Evolutionary conservation across 2,888 invertebrate genomes (phyloP).

Genomic region (Bedellia somnulentella): DNA sequence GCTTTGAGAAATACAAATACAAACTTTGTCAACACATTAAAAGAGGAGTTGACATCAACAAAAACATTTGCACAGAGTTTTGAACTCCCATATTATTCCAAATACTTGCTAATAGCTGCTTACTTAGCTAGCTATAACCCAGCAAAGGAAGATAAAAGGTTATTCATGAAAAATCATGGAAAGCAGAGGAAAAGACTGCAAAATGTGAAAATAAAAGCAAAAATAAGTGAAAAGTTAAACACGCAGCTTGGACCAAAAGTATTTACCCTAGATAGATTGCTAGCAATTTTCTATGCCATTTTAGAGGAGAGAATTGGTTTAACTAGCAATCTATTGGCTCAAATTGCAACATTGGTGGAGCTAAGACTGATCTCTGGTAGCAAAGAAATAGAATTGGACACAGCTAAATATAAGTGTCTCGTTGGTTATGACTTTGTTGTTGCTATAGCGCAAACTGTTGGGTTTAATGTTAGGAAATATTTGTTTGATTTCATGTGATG

Average conservation of each 20-base stretch:
- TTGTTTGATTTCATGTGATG: constrained; percentile 66
- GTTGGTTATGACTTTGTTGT: constrained; percentile 80
- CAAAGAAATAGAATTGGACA: constrained; percentile 74
- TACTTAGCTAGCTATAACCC: constrained; percentile 94
- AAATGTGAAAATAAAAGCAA: constrained; percentile 63
- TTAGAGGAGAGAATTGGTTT: constrained; percentile 81
- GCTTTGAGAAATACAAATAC: too few species aligned
- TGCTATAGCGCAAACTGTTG: constrained; percentile 74
- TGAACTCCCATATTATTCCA: constrained; percentile 86
- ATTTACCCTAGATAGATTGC: constrained; percentile 77
- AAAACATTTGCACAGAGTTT: constrained; percentile 66
- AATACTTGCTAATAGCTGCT: constrained; percentile 86
- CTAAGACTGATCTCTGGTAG: constrained; percentile 75
- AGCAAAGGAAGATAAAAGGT: constrained; percentile 80
- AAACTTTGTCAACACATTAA: constrained; percentile 35
- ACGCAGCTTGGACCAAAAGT: constrained; percentile 80
- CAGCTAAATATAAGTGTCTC: constrained; percentile 84
- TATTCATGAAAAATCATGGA: constrained; percentile 81
- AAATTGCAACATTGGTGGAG: constrained; percentile 85
- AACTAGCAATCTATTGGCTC: constrained; percentile 83
- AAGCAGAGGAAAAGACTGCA: constrained; percentile 70
- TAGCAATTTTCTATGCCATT: constrained; percentile 90
- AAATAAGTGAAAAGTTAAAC: constrained; percentile 55
- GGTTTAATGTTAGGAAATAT: constrained; percentile 76
- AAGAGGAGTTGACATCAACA: constrained; percentile 45